A percentile compares a stretch with the other conserved stretches of the same genome.
Conservation (phyloP, 2,797 vertebrate species). For the Yasuhikotakia modesta region DNA sequence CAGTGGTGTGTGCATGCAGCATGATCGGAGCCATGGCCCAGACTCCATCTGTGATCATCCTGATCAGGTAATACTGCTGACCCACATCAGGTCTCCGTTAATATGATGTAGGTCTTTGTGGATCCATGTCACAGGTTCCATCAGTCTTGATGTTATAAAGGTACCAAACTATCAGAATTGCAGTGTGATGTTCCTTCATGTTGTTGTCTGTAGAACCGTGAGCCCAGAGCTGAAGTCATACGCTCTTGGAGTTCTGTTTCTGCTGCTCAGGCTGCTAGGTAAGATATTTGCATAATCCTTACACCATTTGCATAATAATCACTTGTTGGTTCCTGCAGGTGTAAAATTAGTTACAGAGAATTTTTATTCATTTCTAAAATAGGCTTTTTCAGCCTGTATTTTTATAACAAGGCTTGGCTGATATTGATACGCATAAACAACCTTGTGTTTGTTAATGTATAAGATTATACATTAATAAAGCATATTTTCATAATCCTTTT, state of each 20-base stretch:
- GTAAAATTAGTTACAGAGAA: neutral
- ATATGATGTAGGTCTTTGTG: neutral
- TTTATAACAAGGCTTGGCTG: neutral
- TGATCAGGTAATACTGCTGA: slow-evolving; percentile 84
- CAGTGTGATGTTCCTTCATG: neutral
- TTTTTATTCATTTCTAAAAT: neutral
- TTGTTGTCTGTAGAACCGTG: slow-evolving; percentile 82
- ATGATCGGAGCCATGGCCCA: slow-evolving; percentile 98
- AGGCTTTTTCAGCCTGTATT: neutral
- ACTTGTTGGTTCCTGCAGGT: neutral
- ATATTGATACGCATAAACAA: neutral
- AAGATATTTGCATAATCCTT: slow-evolving; percentile 62
- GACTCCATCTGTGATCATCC: slow-evolving; percentile 96
- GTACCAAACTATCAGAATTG: neutral
- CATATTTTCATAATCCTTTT: neutral
- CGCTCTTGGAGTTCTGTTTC: slow-evolving; percentile 93
- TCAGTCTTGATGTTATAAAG: neutral
- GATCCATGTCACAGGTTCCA: neutral
- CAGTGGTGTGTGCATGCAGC: slow-evolving; percentile 95
- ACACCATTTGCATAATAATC: neutral
- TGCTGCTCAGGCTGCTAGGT: slow-evolving; percentile 93
- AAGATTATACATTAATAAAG: neutral
- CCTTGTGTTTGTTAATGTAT: neutral
- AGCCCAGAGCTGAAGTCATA: slow-evolving; percentile 98
- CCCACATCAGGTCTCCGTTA: neutral